Conservation (phyloP, 1,140 invertebrate genomes). For the Zaprionus davidi region DNA sequence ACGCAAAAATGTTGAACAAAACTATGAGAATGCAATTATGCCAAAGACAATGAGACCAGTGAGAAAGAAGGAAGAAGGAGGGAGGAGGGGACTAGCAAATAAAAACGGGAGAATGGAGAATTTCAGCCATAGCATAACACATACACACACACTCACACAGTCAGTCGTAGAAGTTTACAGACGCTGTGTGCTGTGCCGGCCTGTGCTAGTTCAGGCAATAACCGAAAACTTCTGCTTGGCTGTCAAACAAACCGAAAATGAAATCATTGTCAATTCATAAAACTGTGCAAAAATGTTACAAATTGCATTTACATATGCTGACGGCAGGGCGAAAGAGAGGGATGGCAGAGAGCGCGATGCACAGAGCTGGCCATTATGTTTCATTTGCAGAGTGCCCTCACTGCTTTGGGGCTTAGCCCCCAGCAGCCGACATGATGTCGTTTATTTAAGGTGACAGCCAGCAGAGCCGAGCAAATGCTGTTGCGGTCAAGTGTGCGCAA, state of each 20-base stretch:
- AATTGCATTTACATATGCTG: conserved; percentile 80
- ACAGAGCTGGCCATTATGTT: conserved; percentile 64
- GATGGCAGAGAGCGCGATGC: background rate
- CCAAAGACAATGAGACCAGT: conserved; percentile 40
- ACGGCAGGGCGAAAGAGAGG: conserved; percentile 22
- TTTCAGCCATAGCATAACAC: background rate
- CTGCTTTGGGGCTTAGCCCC: conserved; percentile 66
- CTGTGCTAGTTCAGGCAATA: conserved; percentile 8
- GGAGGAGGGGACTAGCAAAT: conserved; percentile 47
- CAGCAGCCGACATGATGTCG: conserved; percentile 60
- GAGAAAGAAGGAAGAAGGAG: background rate
- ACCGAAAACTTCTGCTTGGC: conserved; percentile 42
- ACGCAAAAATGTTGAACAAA: conserved; percentile 60
- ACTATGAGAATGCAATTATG: conserved; percentile 74
- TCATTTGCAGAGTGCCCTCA: conserved; percentile 67
- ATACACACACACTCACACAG: conserved; percentile 20
- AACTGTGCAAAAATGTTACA: conserved; percentile 76
- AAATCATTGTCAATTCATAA: conserved; percentile 83
- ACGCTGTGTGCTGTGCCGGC: conserved; percentile 13
- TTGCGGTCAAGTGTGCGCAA: conserved; percentile 71
- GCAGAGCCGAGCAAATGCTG: conserved; percentile 34
- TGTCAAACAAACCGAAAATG: conserved; percentile 79
- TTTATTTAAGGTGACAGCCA: conserved; percentile 82
- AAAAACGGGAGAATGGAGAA: conserved; percentile 49
- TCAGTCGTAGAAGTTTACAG: conserved; percentile 58